Percentiles rank a stretch among this genome's conserved stretches.
phyloP scores from a whole-genome alignment of 2,797 vertebrate genomes.

The Galago senegalensis region DNA sequence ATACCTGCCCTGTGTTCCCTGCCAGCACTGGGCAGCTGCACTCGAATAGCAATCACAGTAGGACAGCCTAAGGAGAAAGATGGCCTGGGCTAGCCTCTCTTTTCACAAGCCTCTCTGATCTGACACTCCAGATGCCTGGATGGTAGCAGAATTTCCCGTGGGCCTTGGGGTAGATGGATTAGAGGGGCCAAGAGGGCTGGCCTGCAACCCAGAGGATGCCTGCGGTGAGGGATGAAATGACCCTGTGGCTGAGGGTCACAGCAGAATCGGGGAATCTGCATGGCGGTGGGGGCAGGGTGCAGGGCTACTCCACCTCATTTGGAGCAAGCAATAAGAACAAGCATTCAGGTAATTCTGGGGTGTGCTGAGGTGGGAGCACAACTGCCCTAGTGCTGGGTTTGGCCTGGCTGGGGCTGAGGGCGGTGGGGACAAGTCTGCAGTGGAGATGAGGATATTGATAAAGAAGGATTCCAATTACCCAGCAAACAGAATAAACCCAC shows the following conservation, averaged over 20 bases:
- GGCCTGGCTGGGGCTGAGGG: not conserved
- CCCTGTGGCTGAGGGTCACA: not conserved
- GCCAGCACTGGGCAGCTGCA: not conserved
- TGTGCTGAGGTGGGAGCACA: not conserved
- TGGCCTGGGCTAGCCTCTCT: not conserved
- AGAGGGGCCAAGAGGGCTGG: not conserved
- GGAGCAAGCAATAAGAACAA: not conserved
- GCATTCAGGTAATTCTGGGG: not conserved
- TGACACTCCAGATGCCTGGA: not conserved
- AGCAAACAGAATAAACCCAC: not conserved
- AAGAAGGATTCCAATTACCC: not conserved
- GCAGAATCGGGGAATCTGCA: not conserved
- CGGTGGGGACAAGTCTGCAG: too few relatives aligned
- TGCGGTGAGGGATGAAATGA: not conserved
- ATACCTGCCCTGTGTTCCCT: rapidly evolving
- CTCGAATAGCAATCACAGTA: not conserved
- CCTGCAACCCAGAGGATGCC: not conserved
- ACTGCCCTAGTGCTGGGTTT: not conserved
- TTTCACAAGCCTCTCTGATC: not conserved
- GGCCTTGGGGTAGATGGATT: not conserved
- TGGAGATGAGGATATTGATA: not conserved
- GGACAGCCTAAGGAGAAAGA: not conserved
- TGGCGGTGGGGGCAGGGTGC: not conserved
- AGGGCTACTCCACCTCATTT: not conserved
- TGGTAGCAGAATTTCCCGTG: not conserved